Evolutionary conservation across 2,113 vertebrate genomes (phyloP), one percentile per base, ranked within the genome.

Genomic region (Capra hircus): DNA sequence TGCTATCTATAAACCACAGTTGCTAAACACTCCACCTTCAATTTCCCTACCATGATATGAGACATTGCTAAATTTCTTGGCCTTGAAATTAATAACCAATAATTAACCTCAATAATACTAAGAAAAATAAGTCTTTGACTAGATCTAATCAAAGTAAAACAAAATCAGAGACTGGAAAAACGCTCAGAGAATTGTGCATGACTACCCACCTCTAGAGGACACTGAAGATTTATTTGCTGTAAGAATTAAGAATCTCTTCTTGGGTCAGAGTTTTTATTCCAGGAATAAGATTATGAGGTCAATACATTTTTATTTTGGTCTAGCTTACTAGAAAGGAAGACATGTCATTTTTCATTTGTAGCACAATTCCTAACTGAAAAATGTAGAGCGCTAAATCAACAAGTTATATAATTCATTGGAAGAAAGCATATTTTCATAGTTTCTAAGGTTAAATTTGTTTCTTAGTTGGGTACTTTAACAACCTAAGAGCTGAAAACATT

Each of bases 381-480:
- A 77, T 9, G 11, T 77, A 90, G 90, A 96, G 6, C 28, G 90
- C 45, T 62, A 33, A 33, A 55, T 67, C 25, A 62, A 77, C 83
- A 94, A 95, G 60, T 87, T 77, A 91, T 43, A 25, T 74, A 80
- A 78, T 59, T 88, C 6, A 67, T 33, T 88, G 62, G 7, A 90
- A 19, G 40, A 95, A 91, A 96, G 45, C n/a, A 45, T 82, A 85
- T 93, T 92, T 97, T 93, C n/a, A 89, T 45, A 27, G n/a, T 91
- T 97, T 94, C 40, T 85, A 15, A 96, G 95, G 86, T 86, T 77
- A 84, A 59, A 88, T 67, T 88, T 97, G 21, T 93, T 92, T 95
- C n/a, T 90, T 55, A 30, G 50, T 78, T 77, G 52, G 13, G 40
- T 80, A 91, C 36, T 91, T 94, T 55, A 93, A 93, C 19, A 96